Evolutionary conservation across 2,797 vertebrate species (phyloP), one percentile per base, ranked within the genome.

Genomic region (Nannoperca obscura): DNA sequence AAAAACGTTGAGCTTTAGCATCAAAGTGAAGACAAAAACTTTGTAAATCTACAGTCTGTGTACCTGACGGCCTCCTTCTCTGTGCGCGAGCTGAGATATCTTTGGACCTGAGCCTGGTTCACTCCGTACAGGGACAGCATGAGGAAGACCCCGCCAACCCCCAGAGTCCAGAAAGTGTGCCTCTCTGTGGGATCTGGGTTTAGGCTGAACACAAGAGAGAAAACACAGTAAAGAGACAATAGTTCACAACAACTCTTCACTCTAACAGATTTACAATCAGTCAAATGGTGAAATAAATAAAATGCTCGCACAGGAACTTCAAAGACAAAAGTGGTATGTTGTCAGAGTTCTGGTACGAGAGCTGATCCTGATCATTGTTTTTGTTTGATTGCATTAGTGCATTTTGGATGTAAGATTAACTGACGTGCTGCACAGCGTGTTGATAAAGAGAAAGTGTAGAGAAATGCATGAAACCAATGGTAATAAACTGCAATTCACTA

Each of bases 31-130:
- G 40, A 12, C 12, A 20, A 36, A 36, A 32, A 32, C 19, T 6
- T 1, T 50, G 32, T 9, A 36, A 65, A 60, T 53, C 46, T 14
- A 2, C 9, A 10, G 8, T 30, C 9, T 20, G 38, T 24, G 36
- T 76, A 94, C 92, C 88, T 95, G 76, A 97, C 82, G 19, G 98
- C 98, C 20, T 97, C 95, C 72, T 71, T 95, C 90, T 99, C 97
- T 0, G 96, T 95, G 59, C 95, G 96, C 22, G 97, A 94, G 50
- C 98, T 98, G 79, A 99, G 97, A 86, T 99, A 99, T 15, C 98
- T 94, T 82, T 99, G 98, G 65, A 99, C 98, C 91, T 99, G 98
- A 0, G 98, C 96, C 92, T 99, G 98, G 92, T 99, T 99, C 80
- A 98, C 97, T 1, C 98, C 97, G 0, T 97, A 99, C 78, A 99